phyloP scores from a whole-genome alignment of 2,797 vertebrate genomes.

The Catostomus latipinnis region DNA sequence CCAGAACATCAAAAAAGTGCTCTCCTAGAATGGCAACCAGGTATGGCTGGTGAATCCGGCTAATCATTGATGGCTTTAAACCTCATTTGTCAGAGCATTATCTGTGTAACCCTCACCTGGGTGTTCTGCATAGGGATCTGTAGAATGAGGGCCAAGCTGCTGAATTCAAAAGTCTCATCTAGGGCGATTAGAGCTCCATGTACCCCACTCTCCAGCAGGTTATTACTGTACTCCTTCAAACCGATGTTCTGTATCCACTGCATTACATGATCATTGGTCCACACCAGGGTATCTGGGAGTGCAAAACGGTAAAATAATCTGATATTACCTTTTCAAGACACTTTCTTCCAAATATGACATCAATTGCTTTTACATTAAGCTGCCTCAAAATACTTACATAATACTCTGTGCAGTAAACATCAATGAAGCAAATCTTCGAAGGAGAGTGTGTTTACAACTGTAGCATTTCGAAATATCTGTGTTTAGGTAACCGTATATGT shows the following conservation, averaged over 20 bases:
- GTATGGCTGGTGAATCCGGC: neutral
- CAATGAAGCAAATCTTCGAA: conserved; percentile 7
- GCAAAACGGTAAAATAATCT: neutral
- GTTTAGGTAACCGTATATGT: conserved; percentile 45
- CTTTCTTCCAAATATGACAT: neutral
- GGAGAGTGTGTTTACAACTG: conserved; percentile 5
- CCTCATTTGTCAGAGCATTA: neutral
- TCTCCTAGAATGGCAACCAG: neutral
- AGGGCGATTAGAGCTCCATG: conserved; percentile 90
- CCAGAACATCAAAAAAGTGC: neutral
- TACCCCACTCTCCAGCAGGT: conserved; percentile 90
- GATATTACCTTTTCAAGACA: neutral
- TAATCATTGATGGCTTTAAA: neutral
- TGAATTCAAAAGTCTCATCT: conserved; percentile 95
- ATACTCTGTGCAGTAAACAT: conserved; percentile 4
- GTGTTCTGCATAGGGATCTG: conserved; percentile 98
- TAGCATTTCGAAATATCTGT: conserved; percentile 23
- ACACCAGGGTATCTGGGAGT: conserved; percentile 76
- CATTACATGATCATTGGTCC: conserved; percentile 83
- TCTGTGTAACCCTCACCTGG: conserved; percentile 78
- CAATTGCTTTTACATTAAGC: neutral
- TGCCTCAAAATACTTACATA: neutral
- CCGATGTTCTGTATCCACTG: conserved; percentile 94
- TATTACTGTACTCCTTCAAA: conserved; percentile 89
- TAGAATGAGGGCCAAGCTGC: conserved; percentile 90